These are phyloP conservation scores for Spea bombifrons DNA, from an alignment of 2,113 vertebrate genomes.

Conservation along the genomic window DNA sequence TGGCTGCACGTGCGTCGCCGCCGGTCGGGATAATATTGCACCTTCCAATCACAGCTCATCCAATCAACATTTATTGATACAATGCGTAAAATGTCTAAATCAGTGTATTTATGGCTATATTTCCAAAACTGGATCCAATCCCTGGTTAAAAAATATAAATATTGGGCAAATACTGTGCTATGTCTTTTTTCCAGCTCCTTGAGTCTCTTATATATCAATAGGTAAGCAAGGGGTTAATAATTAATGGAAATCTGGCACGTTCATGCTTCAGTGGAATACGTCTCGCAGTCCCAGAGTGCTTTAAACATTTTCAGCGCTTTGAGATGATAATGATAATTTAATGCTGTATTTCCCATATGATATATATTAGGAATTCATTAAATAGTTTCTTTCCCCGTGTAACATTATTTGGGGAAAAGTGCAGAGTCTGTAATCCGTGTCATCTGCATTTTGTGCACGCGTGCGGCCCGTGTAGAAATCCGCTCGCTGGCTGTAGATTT, in stretches of 20 bases:
- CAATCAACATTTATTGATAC: too few relatives aligned
- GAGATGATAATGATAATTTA: constrained; percentile 39
- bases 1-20: background rate
- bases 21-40: background rate
- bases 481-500: too few relatives aligned
- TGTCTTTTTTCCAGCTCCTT: background rate
- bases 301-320: constrained; percentile 15
- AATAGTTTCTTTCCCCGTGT: constrained; percentile 1
- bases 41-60: constrained; percentile 6
- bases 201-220: background rate
- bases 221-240: constrained; percentile 30
- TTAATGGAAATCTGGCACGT: constrained; percentile 18
- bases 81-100: too few relatives aligned
- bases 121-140: too few relatives aligned
- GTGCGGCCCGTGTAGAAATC: background rate
- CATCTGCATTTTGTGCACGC: background rate
- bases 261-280: constrained; percentile 27
- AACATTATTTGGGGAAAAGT: constrained; percentile 14
- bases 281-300: constrained; percentile 29
- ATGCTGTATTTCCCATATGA: constrained; percentile 36
- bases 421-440: constrained; percentile 21
- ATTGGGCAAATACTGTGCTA: background rate
- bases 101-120: too few relatives aligned
- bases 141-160: too few relatives aligned
- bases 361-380: constrained; percentile 36